Conservation (phyloP, 2,888 invertebrate genomes). For the Rutpela maculata region DNA sequence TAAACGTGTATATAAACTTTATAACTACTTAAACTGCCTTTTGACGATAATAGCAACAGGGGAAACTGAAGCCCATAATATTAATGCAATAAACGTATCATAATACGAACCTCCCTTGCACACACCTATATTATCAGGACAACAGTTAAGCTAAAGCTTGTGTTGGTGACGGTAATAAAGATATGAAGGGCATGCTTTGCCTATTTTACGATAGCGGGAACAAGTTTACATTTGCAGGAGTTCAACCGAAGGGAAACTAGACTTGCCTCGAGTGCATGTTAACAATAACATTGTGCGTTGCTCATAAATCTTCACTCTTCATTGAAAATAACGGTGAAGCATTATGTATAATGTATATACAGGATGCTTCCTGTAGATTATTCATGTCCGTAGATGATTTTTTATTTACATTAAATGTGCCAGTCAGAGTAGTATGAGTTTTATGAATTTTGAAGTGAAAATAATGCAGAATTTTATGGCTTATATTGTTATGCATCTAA, state of each 20-base stretch:
- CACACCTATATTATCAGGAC: conserved; percentile 27
- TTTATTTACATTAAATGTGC: no score
- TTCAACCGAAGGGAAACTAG: neutral
- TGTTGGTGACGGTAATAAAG: neutral
- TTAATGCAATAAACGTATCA: conserved; percentile 34
- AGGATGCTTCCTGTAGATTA: no score
- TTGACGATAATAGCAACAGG: conserved; percentile 1
- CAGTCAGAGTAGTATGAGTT: no score
- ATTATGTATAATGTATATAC: no score
- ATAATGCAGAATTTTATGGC: no score
- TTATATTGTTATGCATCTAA: no score
- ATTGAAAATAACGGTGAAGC: no score
- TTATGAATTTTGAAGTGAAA: no score
- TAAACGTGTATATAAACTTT: conserved; percentile 39
- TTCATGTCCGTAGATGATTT: no score
- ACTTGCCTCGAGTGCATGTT: neutral
- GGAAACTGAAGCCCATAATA: conserved; percentile 1
- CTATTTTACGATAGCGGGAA: neutral
- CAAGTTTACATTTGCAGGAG: neutral
- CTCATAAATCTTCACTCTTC: no score
- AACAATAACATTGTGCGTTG: no score
- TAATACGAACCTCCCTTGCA: conserved; percentile 19
- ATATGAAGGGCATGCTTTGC: neutral
- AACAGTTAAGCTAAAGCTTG: neutral
- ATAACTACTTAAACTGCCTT: conserved; percentile 27